phyloP scores from a whole-genome alignment of 2,888 invertebrate genomes.

The Acrobasis consociella region DNA sequence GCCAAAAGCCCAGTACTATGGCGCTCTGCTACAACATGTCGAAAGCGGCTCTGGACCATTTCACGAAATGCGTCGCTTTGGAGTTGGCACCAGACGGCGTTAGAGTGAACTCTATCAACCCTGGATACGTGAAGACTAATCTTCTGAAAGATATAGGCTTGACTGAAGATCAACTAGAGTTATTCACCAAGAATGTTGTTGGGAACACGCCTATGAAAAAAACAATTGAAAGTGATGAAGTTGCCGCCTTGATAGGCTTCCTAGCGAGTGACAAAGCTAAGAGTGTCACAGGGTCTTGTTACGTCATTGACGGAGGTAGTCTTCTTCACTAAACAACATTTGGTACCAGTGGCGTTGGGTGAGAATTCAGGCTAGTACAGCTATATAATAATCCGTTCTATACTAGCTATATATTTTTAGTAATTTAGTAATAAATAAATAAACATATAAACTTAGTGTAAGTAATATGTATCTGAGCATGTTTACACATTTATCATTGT shows the following conservation, averaged over 20 bases:
- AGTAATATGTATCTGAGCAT: too few relatives aligned
- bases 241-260: slow-evolving; percentile 93
- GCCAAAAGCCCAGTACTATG: slow-evolving; percentile 85
- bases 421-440: too few relatives aligned
- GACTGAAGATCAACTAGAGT: slow-evolving; percentile 87
- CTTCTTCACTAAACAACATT: slow-evolving; percentile 45
- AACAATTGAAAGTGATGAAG: slow-evolving; percentile 90
- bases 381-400: too few relatives aligned
- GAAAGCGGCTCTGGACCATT: slow-evolving; percentile 96
- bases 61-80: slow-evolving; percentile 94
- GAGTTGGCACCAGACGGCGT: slow-evolving; percentile 91
- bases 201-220: slow-evolving; percentile 94
- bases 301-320: slow-evolving; percentile 65
- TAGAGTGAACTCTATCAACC: slow-evolving; percentile 94
- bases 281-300: slow-evolving; percentile 91
- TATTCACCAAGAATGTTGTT: slow-evolving; percentile 83
- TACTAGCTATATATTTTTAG: too few relatives aligned
- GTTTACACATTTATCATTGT: too few relatives aligned
- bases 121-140: slow-evolving; percentile 96
- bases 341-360: too few relatives aligned
- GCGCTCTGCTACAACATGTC: slow-evolving; percentile 94
- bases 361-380: too few relatives aligned
- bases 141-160: slow-evolving; percentile 86
- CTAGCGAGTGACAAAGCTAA: slow-evolving; percentile 93
- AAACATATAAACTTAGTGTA: too few relatives aligned